These are phyloP conservation scores for Harmothoe impar DNA, from an alignment of 2,888 invertebrate species.

Conservation along the genomic window DNA sequence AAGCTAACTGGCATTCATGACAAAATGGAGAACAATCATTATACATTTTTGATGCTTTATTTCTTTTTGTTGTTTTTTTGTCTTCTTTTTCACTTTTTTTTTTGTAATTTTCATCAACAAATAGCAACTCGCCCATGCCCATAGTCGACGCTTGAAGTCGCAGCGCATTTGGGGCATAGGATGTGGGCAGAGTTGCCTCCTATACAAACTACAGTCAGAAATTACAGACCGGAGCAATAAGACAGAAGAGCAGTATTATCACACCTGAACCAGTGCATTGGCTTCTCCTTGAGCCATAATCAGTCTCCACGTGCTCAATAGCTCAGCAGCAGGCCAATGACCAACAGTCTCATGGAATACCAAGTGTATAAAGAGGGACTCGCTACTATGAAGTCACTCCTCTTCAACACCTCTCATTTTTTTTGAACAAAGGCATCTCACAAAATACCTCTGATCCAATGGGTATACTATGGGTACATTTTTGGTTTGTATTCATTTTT, in stretches of 20 bases:
- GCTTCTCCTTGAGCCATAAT: not conserved
- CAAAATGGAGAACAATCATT: too few species aligned
- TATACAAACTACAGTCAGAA: slow-evolving; percentile 58
- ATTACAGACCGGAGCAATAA: slow-evolving; percentile 61
- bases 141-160: not conserved
- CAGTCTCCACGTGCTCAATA: slow-evolving; percentile 32
- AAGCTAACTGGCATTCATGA: too few species aligned
- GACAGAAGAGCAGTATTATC: slow-evolving; percentile 30
- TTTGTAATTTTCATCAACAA: slow-evolving; percentile 49
- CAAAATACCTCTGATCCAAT: slow-evolving; percentile 13
- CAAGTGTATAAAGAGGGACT: not conserved
- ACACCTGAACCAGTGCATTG: slow-evolving; percentile 30
- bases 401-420: not conserved
- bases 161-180: not conserved
- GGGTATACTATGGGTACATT: not conserved
- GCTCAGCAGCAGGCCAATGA: not conserved
- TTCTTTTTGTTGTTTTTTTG: slow-evolving; percentile 44
- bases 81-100: not conserved
- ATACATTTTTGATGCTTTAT: slow-evolving; percentile 52
- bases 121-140: slow-evolving; percentile 53
- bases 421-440: not conserved
- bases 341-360: slow-evolving; percentile 34
- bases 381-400: not conserved
- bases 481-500: too few species aligned
- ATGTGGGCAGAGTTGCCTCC: slow-evolving; percentile 30